These are phyloP conservation scores for Periphyllus acericola DNA, from an alignment of 2,888 invertebrate genomes.

Conservation along the genomic window DNA sequence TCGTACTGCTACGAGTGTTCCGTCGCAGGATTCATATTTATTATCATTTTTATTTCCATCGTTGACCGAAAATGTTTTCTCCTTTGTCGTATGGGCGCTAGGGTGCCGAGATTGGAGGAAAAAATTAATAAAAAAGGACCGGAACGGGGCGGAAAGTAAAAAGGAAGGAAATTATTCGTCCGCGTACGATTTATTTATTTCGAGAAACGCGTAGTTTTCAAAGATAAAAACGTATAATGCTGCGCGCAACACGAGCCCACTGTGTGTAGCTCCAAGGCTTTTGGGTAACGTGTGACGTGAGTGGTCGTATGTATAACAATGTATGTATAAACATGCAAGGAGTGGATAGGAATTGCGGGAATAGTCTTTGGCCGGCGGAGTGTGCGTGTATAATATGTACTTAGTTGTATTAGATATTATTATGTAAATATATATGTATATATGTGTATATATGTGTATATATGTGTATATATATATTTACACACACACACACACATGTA, in stretches of 20 bases:
- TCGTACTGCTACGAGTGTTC: background rate
- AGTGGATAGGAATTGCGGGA: background rate
- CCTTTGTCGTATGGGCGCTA: background rate
- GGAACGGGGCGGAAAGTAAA: background rate
- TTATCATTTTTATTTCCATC: slow-evolving; percentile 35
- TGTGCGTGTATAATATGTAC: too few relatives aligned
- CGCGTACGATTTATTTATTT: background rate
- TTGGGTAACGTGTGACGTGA: background rate
- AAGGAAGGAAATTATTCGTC: slow-evolving; percentile 9
- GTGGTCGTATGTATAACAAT: background rate
- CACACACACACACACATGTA: background rate
- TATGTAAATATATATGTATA: too few relatives aligned
- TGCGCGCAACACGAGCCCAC: background rate
- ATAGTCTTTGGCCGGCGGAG: background rate
- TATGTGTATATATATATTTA: background rate
- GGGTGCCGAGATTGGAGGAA: background rate
- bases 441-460: too few relatives aligned
- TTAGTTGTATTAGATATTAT: too few relatives aligned
- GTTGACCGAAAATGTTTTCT: slow-evolving; percentile 35
- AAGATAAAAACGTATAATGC: slow-evolving; percentile 18
- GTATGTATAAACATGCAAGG: background rate
- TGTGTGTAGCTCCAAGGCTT: too few relatives aligned
- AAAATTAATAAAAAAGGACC: slow-evolving; percentile 16
- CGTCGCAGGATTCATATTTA: background rate
- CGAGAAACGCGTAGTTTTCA: background rate